phyloP scores from a whole-genome alignment of 2,888 invertebrate genomes.

The Hartigia nigra region DNA sequence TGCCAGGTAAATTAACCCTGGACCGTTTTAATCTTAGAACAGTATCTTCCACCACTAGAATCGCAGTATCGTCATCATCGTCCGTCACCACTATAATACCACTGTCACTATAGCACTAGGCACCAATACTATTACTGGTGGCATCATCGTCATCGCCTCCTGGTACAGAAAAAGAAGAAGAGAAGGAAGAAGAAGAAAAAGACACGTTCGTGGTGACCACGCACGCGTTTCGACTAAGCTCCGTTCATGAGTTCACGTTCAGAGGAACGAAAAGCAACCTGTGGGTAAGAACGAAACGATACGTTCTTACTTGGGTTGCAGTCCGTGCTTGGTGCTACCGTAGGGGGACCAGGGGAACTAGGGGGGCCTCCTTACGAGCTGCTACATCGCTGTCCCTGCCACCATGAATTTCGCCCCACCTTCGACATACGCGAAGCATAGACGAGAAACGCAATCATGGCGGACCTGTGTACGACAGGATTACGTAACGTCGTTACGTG shows the following conservation, averaged over 20 bases:
- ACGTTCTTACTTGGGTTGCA: neutral
- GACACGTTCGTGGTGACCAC: neutral
- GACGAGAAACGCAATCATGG: conserved; percentile 8
- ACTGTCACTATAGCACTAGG: conserved; percentile 24
- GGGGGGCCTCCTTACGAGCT: conserved; percentile 39
- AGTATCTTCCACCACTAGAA: conserved; percentile 10
- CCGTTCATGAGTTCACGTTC: neutral
- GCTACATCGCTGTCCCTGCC: conserved; percentile 37
- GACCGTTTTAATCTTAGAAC: conserved; percentile 49
- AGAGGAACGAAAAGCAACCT: neutral
- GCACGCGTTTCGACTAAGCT: neutral
- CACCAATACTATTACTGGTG: neutral
- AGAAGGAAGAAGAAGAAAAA: neutral
- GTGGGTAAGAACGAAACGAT: neutral
- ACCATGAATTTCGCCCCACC: conserved; percentile 14
- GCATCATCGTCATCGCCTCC: neutral
- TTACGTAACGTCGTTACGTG: conserved; percentile 5
- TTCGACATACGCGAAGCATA: neutral
- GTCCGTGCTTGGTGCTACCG: neutral
- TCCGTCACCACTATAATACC: conserved; percentile 19
- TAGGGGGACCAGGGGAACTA: neutral
- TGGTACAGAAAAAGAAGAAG: neutral
- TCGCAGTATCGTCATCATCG: neutral
- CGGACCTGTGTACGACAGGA: conserved; percentile 1
- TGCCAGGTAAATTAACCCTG: conserved; percentile 41